A percentile compares a stretch with the other conserved stretches of the same genome.
phyloP scores from a whole-genome alignment of 2,888 invertebrate genomes.

The Geophilus truncorum region DNA sequence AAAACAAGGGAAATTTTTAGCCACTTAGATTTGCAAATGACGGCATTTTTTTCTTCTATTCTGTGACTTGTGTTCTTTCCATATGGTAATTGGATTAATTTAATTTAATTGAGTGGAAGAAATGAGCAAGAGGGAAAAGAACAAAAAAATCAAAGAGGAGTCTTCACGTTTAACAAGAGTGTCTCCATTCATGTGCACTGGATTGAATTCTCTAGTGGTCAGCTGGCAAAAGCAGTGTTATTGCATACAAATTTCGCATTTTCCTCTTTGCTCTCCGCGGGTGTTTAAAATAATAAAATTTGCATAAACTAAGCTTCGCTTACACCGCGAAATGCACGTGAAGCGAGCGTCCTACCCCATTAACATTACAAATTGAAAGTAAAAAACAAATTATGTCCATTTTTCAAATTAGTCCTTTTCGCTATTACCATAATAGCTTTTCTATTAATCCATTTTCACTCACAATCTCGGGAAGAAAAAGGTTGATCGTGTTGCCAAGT shows the following conservation, averaged over 20 bases:
- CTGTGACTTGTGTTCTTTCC: not conserved
- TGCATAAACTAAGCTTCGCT: not conserved
- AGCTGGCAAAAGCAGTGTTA: not conserved
- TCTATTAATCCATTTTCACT: not conserved
- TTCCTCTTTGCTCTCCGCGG: not conserved
- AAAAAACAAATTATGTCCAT: not conserved
- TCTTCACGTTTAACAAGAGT: not conserved
- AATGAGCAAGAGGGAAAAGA: too few species aligned
- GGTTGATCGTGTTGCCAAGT: not conserved
- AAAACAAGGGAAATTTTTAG: too few species aligned
- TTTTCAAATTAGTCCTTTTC: not conserved
- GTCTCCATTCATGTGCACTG: not conserved
- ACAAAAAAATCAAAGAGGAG: not conserved
- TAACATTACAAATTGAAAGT: not conserved
- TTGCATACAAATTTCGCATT: constrained; percentile 7
- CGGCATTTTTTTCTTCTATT: not conserved
- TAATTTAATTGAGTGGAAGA: not conserved
- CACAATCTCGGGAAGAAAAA: not conserved
- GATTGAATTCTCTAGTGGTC: constrained; percentile 18
- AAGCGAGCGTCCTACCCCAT: not conserved
- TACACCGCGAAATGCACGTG: not conserved
- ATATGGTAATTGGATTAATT: not conserved
- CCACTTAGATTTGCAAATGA: too few species aligned
- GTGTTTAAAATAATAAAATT: constrained; percentile 18
- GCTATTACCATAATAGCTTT: not conserved